Conservation (phyloP, 2,888 invertebrate genomes). For the Harmothoe impar region DNA sequence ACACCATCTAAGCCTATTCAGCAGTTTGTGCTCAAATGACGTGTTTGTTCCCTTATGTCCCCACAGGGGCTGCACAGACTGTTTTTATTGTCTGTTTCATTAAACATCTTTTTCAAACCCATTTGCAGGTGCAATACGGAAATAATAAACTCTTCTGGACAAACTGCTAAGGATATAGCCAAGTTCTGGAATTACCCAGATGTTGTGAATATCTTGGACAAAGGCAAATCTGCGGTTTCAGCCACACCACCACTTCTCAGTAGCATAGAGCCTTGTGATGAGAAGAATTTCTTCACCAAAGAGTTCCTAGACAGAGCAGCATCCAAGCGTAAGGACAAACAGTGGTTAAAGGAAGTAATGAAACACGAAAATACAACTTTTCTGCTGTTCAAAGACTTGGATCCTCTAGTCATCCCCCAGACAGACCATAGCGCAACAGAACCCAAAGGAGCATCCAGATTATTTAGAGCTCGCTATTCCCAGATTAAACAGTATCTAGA, state of each 20-base stretch:
- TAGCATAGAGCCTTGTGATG: background rate
- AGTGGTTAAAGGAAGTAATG: constrained; percentile 76
- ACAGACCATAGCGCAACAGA: background rate
- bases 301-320: constrained; percentile 79
- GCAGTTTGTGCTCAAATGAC: too few relatives aligned
- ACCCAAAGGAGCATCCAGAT: background rate
- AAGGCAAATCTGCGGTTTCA: constrained; percentile 67
- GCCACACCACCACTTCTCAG: background rate
- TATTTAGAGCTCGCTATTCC: constrained; percentile 67
- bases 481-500: constrained; percentile 73
- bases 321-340: constrained; percentile 78
- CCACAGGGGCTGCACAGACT: too few relatives aligned
- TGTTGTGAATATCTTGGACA: constrained; percentile 69
- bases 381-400: constrained; percentile 78
- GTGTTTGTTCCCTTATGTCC: too few relatives aligned
- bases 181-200: constrained; percentile 80
- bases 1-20: too few relatives aligned
- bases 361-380: constrained; percentile 75
- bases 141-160: constrained; percentile 80
- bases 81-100: too few relatives aligned
- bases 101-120: background rate
- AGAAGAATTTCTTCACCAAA: constrained; percentile 78
- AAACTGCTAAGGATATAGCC: constrained; percentile 81
- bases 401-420: constrained; percentile 71
- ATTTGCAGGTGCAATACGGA: constrained; percentile 77